Base-by-base conservation (phyloP, 2,113 vertebrate genomes). In the Vanacampus margaritifer region DNA sequence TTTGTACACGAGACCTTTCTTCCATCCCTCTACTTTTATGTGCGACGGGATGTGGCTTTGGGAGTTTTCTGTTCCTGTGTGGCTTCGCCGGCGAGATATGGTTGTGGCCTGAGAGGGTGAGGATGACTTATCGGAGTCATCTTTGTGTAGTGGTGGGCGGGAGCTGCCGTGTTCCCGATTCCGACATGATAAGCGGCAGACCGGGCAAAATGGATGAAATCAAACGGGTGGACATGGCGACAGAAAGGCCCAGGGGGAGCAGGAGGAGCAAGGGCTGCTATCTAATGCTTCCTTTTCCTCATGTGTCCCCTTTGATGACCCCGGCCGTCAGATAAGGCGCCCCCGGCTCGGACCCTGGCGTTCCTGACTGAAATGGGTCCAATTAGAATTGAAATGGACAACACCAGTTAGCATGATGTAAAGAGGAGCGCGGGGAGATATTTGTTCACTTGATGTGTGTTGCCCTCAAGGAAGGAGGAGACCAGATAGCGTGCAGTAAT, bases 1-100 rank as follows among this genome's bases (percentile, higher is more conserved):
- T 91, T 92, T 92, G 89, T 90, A 88, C 85, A 91, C 89, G 87
- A 83, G 91, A 71, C 86, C 88, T 88, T 93, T 92, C 91, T 92
- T 92, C 88, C 86, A 83, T 92, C 90, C 90, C 90, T 92, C 87
- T 81, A 83, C 84, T 90, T 85, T 88, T 87, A 87, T 92, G 86
- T 90, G 76, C 83, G 79, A 81, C 50, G 74, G 88, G 84, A 88
- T 88, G 81, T 87, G 81, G 81, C 86, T 86, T 75, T 84, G 82
- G 89, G 87, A 89, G 89, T 84, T 86, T 86, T 87, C 86, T 70
- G 76, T 88, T 90, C 87, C 87, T 86, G 85, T 83, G 84, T 82
- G 87, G 80, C 73, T 87, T 74, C 73, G 73, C 57, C 72, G 59
- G 69, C 26, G 76, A 79, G 84, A 89, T 84, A 82, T 79, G 86